Percentiles rank a stretch among this genome's conserved stretches.
phyloP scores from a whole-genome alignment of 1,140 invertebrate species.

The Ooceraea biroi region DNA sequence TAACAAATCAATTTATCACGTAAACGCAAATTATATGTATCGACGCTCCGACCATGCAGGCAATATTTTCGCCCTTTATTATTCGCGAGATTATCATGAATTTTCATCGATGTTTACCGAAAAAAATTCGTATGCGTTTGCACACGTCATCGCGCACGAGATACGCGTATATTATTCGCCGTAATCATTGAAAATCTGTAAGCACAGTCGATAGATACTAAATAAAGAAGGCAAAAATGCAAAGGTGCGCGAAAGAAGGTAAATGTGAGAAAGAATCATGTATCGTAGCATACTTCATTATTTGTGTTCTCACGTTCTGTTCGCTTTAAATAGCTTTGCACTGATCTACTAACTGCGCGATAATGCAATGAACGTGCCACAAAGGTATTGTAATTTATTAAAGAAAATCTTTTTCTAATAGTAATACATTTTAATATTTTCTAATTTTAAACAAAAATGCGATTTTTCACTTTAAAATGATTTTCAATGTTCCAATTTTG shows the following conservation, averaged over 20 bases:
- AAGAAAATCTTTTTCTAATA: not conserved
- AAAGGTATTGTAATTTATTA: constrained; percentile 29
- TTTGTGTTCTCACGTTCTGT: constrained; percentile 65
- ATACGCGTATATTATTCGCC: not conserved
- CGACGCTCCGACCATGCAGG: not conserved
- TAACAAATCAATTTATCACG: not conserved
- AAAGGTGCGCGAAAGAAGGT: constrained; percentile 36
- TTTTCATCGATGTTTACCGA: constrained; percentile 19
- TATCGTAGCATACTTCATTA: constrained; percentile 62
- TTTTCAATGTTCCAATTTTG: constrained; percentile 23
- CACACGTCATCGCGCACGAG: not conserved
- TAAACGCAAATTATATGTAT: not conserved
- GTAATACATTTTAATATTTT: constrained; percentile 16
- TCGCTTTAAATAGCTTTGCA: constrained; percentile 72
- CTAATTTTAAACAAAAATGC: not conserved
- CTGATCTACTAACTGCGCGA: constrained; percentile 45
- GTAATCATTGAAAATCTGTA: constrained; percentile 36
- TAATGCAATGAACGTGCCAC: constrained; percentile 16
- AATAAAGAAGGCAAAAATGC: constrained; percentile 25
- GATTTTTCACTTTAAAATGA: not conserved
- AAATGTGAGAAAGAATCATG: constrained; percentile 49
- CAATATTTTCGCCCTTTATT: not conserved
- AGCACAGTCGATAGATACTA: constrained; percentile 18
- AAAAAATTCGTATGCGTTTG: not conserved
- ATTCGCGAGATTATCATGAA: not conserved